Base-by-base conservation (phyloP, 2,888 invertebrate genomes). In the Eustalomyia histrio region DNA sequence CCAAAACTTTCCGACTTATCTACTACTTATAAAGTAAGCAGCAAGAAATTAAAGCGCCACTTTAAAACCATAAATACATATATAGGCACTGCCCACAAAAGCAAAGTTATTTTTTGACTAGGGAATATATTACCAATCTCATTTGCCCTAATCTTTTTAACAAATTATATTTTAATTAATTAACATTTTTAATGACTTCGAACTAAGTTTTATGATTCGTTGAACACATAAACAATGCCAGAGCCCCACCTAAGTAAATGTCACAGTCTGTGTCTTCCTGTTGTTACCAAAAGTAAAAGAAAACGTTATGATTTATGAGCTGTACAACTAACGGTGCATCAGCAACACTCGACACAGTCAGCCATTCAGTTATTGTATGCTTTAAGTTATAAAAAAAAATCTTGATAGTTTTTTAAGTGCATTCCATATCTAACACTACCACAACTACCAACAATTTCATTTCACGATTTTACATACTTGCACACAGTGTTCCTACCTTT, bases 221-320 rank as follows among this genome's bases (percentile, higher is more conserved):
- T 14, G 7, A 24, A 17, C 58, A 17, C 14, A 21, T 61, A n/a
- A 47, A 12, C 14, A n/a, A 10, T 35, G 16, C 50, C 43, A 57
- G 50, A 39, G 72, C 71, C 78, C 53, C 60, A 14, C 78, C 78
- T 65, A 52, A 55, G 0, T 33, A 71, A 58, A 55, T 65, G 52
- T 65, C 55, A 21, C 10, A 43, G 43, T 50, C 0, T 21, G 18
- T 43, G 47, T 63, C 69, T 79, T 78, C 72, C 72, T 72, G 65
- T 72, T 53, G 43, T 58, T 53, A 55, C 5, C 60, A 67, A 60
- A 47, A 35, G 2, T 14, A n/a, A 68, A 35, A 65, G 18, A 65
- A 64, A 58, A 39, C 10, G 35, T 52, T 71, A 72, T 79, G 78
- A 79, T 79, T 79, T 79, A 79, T 73, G 67, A 63, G 64, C 65